Evolutionary conservation across 1,140 invertebrate genomes (phyloP).

Genomic region (Uloborus diversus): DNA sequence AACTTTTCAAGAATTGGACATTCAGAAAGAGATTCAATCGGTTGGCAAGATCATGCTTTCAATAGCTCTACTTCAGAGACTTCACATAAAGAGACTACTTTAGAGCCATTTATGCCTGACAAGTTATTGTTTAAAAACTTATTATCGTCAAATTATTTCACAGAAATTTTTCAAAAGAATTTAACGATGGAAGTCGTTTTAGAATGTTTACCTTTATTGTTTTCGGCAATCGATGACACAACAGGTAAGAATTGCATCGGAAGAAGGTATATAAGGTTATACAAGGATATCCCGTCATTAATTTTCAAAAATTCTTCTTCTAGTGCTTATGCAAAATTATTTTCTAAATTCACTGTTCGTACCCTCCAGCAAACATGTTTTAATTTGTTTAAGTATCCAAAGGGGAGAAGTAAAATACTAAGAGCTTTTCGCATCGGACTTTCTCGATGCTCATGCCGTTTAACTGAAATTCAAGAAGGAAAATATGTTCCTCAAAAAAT

Average conservation of each 20-base stretch:
- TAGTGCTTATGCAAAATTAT: slow-evolving; percentile 21
- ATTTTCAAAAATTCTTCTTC: neutral
- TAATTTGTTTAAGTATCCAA: too few species aligned
- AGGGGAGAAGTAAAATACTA: too few species aligned
- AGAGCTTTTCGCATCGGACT: too few species aligned
- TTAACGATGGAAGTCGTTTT: neutral
- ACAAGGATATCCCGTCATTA: slow-evolving; percentile 2
- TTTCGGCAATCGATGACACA: slow-evolving; percentile 11
- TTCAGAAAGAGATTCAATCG: too few species aligned
- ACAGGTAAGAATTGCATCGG: slow-evolving; percentile 28
- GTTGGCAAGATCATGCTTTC: too few species aligned
- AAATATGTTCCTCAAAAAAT: neutral
- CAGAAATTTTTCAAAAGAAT: slow-evolving; percentile 19
- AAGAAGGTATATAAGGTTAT: slow-evolving; percentile 2
- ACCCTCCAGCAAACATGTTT: too few species aligned
- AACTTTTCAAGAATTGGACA: too few species aligned
- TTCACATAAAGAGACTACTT: too few species aligned
- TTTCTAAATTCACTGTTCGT: slow-evolving; percentile 14
- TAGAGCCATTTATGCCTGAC: too few species aligned
- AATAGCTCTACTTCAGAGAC: too few species aligned
- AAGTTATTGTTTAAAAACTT: slow-evolving; percentile 37
- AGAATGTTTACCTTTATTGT: slow-evolving; percentile 28
- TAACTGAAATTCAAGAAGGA: too few species aligned
- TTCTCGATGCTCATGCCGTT: too few species aligned
- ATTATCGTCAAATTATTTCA: slow-evolving; percentile 20